Percentiles rank a stretch among this genome's conserved stretches.
These are phyloP conservation scores for Mus caroli DNA, from an alignment of 2,797 vertebrate species.

Conservation along the genomic window DNA sequence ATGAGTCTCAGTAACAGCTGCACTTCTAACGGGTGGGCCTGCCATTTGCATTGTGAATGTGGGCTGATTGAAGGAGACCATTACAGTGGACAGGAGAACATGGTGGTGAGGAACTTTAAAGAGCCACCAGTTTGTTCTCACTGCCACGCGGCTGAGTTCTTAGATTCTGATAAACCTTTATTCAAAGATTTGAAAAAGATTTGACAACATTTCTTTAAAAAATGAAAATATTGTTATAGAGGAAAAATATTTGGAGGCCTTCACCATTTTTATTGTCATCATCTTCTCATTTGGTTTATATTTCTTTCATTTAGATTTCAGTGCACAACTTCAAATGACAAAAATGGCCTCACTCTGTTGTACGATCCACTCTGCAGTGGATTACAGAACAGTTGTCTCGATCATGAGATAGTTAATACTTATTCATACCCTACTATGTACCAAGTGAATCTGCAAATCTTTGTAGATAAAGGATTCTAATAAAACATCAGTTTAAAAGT, in stretches of 20 bases:
- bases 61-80: neutral
- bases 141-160: neutral
- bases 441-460: neutral
- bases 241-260: neutral
- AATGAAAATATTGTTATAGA: neutral
- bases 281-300: neutral
- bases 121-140: neutral
- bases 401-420: neutral
- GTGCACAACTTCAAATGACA: neutral
- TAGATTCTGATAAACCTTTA: neutral
- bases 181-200: neutral
- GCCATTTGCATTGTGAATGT: neutral
- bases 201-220: neutral
- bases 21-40: neutral
- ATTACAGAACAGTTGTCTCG: neutral
- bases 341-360: neutral
- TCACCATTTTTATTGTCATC: neutral
- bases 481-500: neutral
- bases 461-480: neutral
- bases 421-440: neutral
- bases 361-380: neutral
- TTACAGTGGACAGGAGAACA: neutral
- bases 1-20: accelerated
- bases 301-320: constrained; percentile 15
- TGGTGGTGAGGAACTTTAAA: neutral